These are phyloP conservation scores for Zaprionus capensis DNA, from an alignment of 1,140 invertebrate species.

Conservation along the genomic window DNA sequence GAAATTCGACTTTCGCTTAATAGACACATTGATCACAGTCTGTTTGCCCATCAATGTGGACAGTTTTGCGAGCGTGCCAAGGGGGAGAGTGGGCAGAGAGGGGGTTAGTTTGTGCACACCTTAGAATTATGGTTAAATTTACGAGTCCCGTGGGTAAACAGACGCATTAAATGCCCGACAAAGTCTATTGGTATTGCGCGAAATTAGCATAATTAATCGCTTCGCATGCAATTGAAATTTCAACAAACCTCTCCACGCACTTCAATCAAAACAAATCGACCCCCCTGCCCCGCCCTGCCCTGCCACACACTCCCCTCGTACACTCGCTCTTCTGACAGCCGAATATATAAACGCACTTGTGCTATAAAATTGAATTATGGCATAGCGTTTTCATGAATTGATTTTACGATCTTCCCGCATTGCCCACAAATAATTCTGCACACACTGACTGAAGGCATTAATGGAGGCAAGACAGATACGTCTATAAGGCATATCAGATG, in stretches of 20 bases:
- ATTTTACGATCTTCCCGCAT: constrained; percentile 40
- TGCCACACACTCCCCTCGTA: too few relatives aligned
- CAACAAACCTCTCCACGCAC: constrained; percentile 11
- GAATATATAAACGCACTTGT: background rate
- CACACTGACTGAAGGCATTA: background rate
- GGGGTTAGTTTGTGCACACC: constrained; percentile 4
- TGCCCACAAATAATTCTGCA: background rate
- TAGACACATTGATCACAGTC: constrained; percentile 57
- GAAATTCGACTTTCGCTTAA: constrained; percentile 45
- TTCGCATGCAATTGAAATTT: constrained; percentile 35
- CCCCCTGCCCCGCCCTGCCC: background rate
- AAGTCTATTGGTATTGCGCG: constrained; percentile 8
- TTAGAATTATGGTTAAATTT: constrained; percentile 35
- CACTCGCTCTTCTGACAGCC: background rate
- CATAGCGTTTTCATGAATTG: constrained; percentile 33
- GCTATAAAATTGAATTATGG: constrained; percentile 68
- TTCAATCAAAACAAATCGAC: constrained; percentile 20
- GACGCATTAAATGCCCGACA: constrained; percentile 22
- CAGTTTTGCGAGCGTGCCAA: background rate
- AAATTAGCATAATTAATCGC: constrained; percentile 64
- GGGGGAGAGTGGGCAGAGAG: background rate
- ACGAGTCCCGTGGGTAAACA: constrained; percentile 41
- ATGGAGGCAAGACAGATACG: constrained; percentile 3
- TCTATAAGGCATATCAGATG: background rate
- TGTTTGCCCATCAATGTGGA: constrained; percentile 45